These are phyloP conservation scores for Coluber constrictor DNA, from an alignment of 2,797 vertebrate genomes.

Conservation along the genomic window DNA sequence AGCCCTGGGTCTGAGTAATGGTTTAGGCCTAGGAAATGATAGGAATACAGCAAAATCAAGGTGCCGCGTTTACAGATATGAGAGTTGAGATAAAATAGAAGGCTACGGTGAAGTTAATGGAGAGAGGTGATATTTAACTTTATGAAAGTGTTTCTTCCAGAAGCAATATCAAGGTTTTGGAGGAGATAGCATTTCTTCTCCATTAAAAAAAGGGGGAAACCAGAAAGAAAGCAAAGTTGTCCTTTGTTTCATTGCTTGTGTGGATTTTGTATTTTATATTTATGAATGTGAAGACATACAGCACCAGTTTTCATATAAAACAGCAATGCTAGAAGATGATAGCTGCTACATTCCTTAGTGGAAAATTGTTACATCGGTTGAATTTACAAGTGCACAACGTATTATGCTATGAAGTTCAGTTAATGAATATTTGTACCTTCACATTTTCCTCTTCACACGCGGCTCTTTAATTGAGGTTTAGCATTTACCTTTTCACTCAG, in stretches of 20 bases:
- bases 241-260: slow-evolving; percentile 28
- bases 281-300: not conserved
- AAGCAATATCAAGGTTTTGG: slow-evolving; percentile 34
- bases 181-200: slow-evolving; percentile 30
- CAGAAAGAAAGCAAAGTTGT: slow-evolving; percentile 31
- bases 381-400: not conserved
- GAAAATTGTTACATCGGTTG: not conserved
- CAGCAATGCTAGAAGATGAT: not conserved
- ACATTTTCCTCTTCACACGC: not conserved
- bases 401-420: not conserved
- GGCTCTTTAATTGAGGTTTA: not conserved
- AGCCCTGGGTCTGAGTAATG: slow-evolving; percentile 18
- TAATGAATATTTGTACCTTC: not conserved
- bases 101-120: slow-evolving; percentile 13
- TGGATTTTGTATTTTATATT: not conserved
- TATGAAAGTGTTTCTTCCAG: slow-evolving; percentile 30
- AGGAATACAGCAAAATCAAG: slow-evolving; percentile 23
- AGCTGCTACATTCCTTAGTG: not conserved
- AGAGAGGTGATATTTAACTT: slow-evolving; percentile 44
- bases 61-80: slow-evolving; percentile 20
- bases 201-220: slow-evolving; percentile 30
- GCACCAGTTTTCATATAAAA: not conserved
- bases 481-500: not conserved
- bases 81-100: slow-evolving; percentile 18
- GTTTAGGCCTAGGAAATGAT: slow-evolving; percentile 36